Conservation (phyloP, 2,888 invertebrate genomes). For the Polyommatus icarus region DNA sequence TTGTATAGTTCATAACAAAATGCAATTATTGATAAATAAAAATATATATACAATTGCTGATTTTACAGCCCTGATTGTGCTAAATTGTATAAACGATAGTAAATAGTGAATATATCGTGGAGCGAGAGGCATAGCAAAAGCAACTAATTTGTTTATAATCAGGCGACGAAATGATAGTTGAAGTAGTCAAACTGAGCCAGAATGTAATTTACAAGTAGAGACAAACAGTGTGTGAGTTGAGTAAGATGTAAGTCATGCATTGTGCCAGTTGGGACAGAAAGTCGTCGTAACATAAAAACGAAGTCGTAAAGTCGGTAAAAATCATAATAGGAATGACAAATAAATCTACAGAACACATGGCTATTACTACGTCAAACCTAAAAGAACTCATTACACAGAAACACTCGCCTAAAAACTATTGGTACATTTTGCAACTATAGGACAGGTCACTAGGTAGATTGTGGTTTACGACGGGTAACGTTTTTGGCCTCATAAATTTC, state of each 20-base stretch:
- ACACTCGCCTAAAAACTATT: constrained; percentile 56
- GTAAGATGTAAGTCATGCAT: constrained; percentile 32
- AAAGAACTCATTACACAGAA: constrained; percentile 57
- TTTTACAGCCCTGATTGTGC: constrained; percentile 26
- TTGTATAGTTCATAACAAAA: constrained; percentile 22
- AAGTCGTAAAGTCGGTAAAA: constrained; percentile 40
- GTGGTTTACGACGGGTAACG: constrained; percentile 63
- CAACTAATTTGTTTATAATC: constrained; percentile 17
- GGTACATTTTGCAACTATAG: constrained; percentile 78
- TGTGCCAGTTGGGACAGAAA: constrained; percentile 25
- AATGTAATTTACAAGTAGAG: constrained; percentile 46
- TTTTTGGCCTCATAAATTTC: constrained; percentile 58
- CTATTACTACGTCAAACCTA: constrained; percentile 58
- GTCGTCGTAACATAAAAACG: constrained; percentile 31
- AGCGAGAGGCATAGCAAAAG: constrained; percentile 32
- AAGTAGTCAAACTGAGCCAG: constrained; percentile 64
- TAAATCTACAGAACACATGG: constrained; percentile 56
- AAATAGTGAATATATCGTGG: constrained; percentile 18
- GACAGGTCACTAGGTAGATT: constrained; percentile 67
- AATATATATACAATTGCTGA: constrained; percentile 9
- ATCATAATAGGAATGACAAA: constrained; percentile 55
- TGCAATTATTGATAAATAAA: constrained; percentile 17
- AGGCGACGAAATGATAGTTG: constrained; percentile 59
- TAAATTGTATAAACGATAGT: constrained; percentile 13
- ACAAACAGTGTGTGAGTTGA: constrained; percentile 38